Conservation (phyloP, 2,113 vertebrate species). For the Apodemus speciosus region DNA sequence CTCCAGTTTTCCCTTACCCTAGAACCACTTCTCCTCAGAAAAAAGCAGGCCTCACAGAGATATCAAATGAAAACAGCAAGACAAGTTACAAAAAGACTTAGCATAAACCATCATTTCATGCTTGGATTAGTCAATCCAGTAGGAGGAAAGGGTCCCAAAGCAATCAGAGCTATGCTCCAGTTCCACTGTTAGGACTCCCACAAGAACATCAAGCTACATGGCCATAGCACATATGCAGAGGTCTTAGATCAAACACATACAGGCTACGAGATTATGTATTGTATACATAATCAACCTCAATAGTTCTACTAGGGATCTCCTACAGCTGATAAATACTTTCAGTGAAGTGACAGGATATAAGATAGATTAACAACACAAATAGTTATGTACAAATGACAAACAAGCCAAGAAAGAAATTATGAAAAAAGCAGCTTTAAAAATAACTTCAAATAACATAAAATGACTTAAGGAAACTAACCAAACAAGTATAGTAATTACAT, state of each 20-base stretch:
- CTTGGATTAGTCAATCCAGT: background rate
- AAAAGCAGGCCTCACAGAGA: background rate
- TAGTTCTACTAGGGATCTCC: background rate
- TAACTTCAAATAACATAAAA: background rate
- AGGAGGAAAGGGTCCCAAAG: background rate
- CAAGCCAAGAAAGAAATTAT: background rate
- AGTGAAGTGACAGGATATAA: background rate
- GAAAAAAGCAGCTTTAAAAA: background rate
- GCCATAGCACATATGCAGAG: background rate
- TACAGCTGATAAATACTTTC: background rate
- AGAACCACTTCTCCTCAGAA: background rate
- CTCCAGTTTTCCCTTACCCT: background rate
- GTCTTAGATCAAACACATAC: background rate
- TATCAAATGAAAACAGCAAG: background rate
- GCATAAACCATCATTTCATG: background rate
- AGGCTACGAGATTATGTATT: rapidly evolving
- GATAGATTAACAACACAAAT: background rate
- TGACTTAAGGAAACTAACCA: background rate
- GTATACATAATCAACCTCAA: background rate
- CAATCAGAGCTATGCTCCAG: rapidly evolving
- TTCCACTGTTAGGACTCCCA: background rate
- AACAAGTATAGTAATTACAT: background rate
- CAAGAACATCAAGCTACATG: background rate
- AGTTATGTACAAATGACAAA: background rate
- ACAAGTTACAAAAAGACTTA: background rate